Percentiles rank a stretch among this genome's conserved stretches.
phyloP scores from a whole-genome alignment of 2,888 invertebrate genomes.

The Spialia ferax region DNA sequence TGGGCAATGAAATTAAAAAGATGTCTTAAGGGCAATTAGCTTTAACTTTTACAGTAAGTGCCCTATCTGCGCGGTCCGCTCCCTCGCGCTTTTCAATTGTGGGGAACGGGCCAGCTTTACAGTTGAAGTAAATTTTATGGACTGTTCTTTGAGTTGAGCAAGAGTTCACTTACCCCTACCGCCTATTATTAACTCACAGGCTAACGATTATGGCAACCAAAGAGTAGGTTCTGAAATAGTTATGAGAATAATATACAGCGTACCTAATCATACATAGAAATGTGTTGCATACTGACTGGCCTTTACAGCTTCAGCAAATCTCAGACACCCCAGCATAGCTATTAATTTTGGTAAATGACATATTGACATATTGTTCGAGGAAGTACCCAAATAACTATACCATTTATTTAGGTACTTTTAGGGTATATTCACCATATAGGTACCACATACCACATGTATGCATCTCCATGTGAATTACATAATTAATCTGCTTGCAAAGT shows the following conservation, averaged over 20 bases:
- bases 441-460: no score
- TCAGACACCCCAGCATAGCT: no score
- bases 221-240: conserved; percentile 6
- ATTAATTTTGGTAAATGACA: no score
- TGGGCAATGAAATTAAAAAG: conserved; percentile 87
- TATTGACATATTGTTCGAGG: no score
- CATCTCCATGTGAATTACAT: no score
- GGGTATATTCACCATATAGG: no score
- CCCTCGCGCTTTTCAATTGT: conserved; percentile 84
- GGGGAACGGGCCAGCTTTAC: conserved; percentile 76
- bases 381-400: no score
- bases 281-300: neutral
- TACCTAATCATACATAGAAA: no score
- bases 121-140: conserved; percentile 82
- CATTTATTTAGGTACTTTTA: no score
- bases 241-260: no score
- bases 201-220: conserved; percentile 3
- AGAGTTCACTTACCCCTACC: conserved; percentile 63
- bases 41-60: conserved; percentile 86
- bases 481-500: no score
- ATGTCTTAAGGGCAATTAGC: conserved; percentile 88
- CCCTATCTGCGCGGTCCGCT: conserved; percentile 75
- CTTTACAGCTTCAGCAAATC: neutral
- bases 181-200: conserved; percentile 30
- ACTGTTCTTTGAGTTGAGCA: conserved; percentile 58